phyloP scores from a whole-genome alignment of 2,113 vertebrate genomes.

The Stercorarius parasiticus region DNA sequence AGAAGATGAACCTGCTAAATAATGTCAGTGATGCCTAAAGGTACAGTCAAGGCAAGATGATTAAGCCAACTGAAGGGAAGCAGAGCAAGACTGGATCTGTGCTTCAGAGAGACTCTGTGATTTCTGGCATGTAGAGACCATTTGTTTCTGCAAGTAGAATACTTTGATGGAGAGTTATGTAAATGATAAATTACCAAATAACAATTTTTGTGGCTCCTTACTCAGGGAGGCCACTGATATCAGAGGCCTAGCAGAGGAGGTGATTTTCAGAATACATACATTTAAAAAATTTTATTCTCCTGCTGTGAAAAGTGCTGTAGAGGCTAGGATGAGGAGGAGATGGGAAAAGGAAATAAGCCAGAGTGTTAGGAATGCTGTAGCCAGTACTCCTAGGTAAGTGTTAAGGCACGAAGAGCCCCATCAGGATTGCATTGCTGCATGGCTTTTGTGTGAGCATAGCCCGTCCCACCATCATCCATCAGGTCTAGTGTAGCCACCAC shows the following conservation, averaged over 20 bases:
- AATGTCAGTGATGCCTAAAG: not conserved
- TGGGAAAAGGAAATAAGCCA: not conserved
- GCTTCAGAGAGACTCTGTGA: not conserved
- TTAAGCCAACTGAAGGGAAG: not conserved
- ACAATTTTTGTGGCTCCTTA: not conserved
- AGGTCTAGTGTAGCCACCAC: not conserved
- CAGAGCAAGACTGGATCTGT: not conserved
- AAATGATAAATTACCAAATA: not conserved
- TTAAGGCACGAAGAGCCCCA: not conserved
- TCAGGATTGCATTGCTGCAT: not conserved
- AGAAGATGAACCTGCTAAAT: not conserved
- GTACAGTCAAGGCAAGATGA: not conserved
- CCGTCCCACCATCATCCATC: not conserved
- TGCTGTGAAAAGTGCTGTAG: not conserved
- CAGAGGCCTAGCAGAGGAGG: not conserved
- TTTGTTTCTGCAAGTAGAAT: not conserved
- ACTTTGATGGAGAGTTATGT: not conserved
- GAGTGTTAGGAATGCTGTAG: not conserved
- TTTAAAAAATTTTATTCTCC: not conserved
- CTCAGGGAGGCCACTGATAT: not conserved
- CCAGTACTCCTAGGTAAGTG: not conserved
- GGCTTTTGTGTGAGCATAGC: not conserved
- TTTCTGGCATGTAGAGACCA: not conserved
- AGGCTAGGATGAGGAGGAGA: not conserved
- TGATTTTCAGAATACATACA: not conserved